Evolutionary conservation across 2,113 vertebrate species (phyloP).

Genomic region (Dermatemys mawii): DNA sequence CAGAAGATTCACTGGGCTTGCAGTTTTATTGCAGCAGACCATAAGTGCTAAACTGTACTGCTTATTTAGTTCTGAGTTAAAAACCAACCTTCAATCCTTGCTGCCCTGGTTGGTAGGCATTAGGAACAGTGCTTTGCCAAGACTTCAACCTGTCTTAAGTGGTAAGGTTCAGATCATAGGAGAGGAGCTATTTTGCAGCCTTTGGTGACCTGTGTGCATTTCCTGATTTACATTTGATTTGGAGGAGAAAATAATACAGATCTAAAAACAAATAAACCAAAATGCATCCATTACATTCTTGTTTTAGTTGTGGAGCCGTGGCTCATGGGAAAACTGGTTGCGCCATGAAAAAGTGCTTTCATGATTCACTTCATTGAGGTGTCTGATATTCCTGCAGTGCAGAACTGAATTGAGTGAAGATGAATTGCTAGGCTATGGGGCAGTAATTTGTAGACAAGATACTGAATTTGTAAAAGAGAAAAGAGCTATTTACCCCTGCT

Average conservation of each 20-base stretch:
- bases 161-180: not conserved
- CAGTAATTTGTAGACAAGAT: not conserved
- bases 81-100: not conserved
- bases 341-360: not conserved
- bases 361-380: not conserved
- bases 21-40: too few relatives aligned
- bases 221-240: not conserved
- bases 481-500: conserved; percentile 7
- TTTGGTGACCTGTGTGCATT: not conserved
- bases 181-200: not conserved
- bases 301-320: not conserved
- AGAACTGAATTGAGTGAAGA: not conserved
- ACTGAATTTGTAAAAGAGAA: not conserved
- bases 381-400: not conserved
- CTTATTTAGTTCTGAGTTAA: not conserved
- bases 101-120: not conserved
- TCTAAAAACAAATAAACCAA: not conserved
- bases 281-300: not conserved
- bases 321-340: not conserved
- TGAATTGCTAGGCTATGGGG: not conserved
- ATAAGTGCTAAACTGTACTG: too few relatives aligned
- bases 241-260: not conserved
- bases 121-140: not conserved
- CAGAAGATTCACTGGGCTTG: too few relatives aligned
- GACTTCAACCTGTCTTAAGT: not conserved